Evolutionary conservation across 2,113 vertebrate species (phyloP).

Genomic region (Coreoperca whiteheadi): DNA sequence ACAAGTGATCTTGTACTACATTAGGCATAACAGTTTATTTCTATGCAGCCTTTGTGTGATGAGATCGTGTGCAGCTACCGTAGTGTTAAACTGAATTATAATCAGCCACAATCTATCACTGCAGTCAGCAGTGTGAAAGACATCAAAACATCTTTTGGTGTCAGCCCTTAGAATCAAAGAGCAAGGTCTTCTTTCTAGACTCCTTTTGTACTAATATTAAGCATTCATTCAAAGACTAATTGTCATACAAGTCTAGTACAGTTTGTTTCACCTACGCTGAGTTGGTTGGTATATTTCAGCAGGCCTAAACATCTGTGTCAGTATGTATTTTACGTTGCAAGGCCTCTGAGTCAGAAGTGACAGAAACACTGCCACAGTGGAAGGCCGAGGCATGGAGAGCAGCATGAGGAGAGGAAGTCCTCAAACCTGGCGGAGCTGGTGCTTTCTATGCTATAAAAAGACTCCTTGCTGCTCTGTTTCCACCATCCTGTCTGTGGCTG

Average conservation of each 20-base stretch:
- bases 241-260: background rate
- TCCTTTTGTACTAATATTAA: background rate
- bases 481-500: conserved; percentile 44
- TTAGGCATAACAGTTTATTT: conserved; percentile 22
- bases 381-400: conserved; percentile 13
- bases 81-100: background rate
- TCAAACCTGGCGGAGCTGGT: conserved; percentile 20
- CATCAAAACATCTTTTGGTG: background rate
- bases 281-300: conserved; percentile 5
- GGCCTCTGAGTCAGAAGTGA: conserved; percentile 3
- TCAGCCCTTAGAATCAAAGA: background rate
- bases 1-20: conserved; percentile 58
- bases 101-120: too few species aligned
- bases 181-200: too few species aligned
- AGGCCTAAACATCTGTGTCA: background rate
- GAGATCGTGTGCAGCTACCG: background rate
- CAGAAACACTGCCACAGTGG: background rate
- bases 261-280: background rate
- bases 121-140: background rate
- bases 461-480: conserved; percentile 42
- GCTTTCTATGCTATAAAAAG: conserved; percentile 52
- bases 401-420: conserved; percentile 38
- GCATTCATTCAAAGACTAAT: background rate
- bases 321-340: background rate
- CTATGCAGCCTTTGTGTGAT: conserved; percentile 26